Percentiles rank a stretch among this genome's conserved stretches.
Conservation (phyloP, 2,797 vertebrate species). For the Sternotherus odoratus region DNA sequence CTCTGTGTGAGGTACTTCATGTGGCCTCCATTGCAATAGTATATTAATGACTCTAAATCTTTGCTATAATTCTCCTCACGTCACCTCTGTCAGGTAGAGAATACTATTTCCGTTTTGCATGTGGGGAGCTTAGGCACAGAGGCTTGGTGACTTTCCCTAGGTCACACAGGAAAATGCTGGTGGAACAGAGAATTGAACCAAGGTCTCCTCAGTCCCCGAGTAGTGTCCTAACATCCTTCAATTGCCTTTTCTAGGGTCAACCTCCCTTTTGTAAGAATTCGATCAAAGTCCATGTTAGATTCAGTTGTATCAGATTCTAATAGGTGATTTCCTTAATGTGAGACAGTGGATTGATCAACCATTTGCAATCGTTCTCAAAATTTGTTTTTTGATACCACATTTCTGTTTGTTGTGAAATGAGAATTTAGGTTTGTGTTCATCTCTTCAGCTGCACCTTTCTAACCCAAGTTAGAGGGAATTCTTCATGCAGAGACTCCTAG, state of each 20-base stretch:
- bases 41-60: background rate
- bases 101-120: background rate
- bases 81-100: background rate
- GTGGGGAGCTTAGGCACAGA: background rate
- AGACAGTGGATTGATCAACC: background rate
- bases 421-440: no score
- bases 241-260: background rate
- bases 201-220: background rate
- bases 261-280: background rate
- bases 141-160: background rate
- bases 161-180: background rate
- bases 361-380: background rate
- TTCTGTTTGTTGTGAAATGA: no score
- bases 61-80: background rate
- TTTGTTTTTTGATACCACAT: background rate
- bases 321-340: background rate
- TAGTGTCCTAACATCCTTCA: background rate
- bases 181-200: background rate
- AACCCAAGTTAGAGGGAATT: background rate
- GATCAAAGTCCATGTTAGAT: background rate
- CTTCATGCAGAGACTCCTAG: background rate
- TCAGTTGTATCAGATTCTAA: background rate
- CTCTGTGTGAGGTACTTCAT: background rate
- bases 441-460: no score
- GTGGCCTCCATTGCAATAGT: background rate